Evolutionary conservation across 30 jellyfish, hydroid and myxozoan genomes (phyloP).

Genomic region (Catostylus mosaicus): DNA sequence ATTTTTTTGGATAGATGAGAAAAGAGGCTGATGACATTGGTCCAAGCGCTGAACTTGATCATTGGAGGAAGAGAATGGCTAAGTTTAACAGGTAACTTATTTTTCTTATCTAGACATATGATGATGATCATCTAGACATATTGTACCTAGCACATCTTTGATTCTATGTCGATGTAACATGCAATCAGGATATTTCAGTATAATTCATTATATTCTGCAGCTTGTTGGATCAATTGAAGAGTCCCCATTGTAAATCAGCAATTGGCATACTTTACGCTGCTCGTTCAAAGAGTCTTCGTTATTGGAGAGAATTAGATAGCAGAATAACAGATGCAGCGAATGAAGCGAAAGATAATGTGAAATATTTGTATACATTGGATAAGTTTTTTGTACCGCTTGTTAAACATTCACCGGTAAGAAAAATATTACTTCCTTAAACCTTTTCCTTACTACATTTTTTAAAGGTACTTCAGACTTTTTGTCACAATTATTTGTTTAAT

Average conservation of each 20-base stretch:
- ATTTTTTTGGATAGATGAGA: slow-evolving; percentile 59
- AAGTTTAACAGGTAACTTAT: slow-evolving; percentile 62
- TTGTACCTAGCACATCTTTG: too few species aligned
- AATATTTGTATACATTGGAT: slow-evolving; percentile 82
- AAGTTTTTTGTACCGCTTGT: slow-evolving; percentile 78
- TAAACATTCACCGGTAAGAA: slow-evolving; percentile 74
- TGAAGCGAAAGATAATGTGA: slow-evolving; percentile 92
- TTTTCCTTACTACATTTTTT: too few species aligned
- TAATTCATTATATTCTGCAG: slow-evolving; percentile 14
- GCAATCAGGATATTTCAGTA: too few species aligned
- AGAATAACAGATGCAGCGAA: slow-evolving; percentile 88
- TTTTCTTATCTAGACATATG: too few species aligned
- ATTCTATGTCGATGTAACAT: too few species aligned
- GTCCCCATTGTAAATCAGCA: slow-evolving; percentile 81
- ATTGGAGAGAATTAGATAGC: slow-evolving; percentile 87
- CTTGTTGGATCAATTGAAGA: slow-evolving; percentile 79
- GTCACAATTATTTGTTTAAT: too few species aligned
- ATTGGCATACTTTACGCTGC: slow-evolving; percentile 80
- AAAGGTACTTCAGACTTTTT: too few species aligned
- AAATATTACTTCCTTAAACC: too few species aligned
- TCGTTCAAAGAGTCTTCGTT: slow-evolving; percentile 65
- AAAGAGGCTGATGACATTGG: slow-evolving; percentile 93
- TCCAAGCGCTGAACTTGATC: slow-evolving; percentile 88
- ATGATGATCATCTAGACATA: too few species aligned
- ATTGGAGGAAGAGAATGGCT: slow-evolving; percentile 92